phyloP scores from a whole-genome alignment of 2,888 invertebrate species.

The Physocephala rufipes region DNA sequence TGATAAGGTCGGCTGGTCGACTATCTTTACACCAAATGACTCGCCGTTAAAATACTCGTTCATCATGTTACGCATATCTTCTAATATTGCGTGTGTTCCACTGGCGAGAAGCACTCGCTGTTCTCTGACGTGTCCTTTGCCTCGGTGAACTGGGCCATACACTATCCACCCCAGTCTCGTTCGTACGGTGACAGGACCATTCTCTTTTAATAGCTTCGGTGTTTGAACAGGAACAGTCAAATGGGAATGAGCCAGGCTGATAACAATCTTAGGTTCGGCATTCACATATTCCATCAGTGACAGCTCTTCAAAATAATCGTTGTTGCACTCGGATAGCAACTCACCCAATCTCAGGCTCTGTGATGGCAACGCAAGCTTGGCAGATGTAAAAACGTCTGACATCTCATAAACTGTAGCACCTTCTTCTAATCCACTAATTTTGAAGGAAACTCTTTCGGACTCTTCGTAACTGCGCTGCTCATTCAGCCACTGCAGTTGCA shows the following conservation, averaged over 20 bases:
- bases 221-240: background rate
- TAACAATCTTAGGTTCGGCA: conserved; percentile 1
- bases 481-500: conserved; percentile 8
- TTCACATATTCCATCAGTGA: background rate
- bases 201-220: background rate
- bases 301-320: background rate
- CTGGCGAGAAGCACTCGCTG: background rate
- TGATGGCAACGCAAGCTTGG: background rate
- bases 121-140: background rate
- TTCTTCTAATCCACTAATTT: background rate
- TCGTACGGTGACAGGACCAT: background rate
- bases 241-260: conserved; percentile 5
- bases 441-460: background rate
- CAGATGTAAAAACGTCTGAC: background rate
- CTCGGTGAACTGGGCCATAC: background rate
- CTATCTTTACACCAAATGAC: conserved; percentile 47
- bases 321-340: background rate
- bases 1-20: background rate
- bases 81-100: background rate
- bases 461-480: conserved; percentile 6
- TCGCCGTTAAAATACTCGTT: background rate
- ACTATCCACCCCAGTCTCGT: conserved; percentile 4
- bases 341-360: background rate
- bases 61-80: background rate
- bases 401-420: background rate